Evolutionary conservation across 2,888 invertebrate genomes (phyloP).

Genomic region (Cynaeus angustus): DNA sequence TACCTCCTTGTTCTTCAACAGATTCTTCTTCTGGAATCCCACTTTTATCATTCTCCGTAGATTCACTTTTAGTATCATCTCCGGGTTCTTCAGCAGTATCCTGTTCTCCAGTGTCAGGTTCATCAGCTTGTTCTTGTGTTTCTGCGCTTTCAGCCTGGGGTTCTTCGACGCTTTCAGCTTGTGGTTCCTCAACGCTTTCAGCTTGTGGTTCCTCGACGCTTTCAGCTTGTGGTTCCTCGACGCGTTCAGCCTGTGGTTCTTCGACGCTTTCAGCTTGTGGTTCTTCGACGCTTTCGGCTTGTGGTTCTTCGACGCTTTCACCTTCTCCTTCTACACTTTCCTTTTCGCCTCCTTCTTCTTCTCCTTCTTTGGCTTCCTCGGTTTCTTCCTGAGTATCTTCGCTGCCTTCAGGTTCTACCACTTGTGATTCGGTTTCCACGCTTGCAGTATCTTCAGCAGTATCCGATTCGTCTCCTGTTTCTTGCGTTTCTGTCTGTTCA

Average conservation of each 20-base stretch:
- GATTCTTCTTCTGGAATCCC: conserved; percentile 49
- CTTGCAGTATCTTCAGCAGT: conserved; percentile 49
- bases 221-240: conserved; percentile 29
- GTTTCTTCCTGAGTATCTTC: conserved; percentile 50
- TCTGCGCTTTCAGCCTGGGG: conserved; percentile 29
- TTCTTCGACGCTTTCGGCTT: conserved; percentile 21
- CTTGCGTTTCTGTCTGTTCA: conserved; percentile 28
- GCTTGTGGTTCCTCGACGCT: conserved; percentile 48
- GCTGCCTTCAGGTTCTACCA: conserved; percentile 41
- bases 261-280: not conserved
- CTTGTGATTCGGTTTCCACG: conserved; percentile 32
- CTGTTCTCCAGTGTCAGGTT: conserved; percentile 20
- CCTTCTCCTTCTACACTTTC: conserved; percentile 25
- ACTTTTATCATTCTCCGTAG: conserved; percentile 49
- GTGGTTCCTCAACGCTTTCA: conserved; percentile 33
- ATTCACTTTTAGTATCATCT: conserved; percentile 52
- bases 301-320: conserved; percentile 22
- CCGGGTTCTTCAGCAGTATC: conserved; percentile 48
- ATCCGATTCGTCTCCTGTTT: conserved; percentile 51
- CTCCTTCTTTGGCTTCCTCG: conserved; percentile 48
- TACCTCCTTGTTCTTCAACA: conserved; percentile 31
- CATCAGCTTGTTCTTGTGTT: not conserved
- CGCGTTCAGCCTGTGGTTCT: conserved; percentile 4
- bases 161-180: conserved; percentile 30
- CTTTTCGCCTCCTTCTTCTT: conserved; percentile 12